These are phyloP conservation scores for Vollenhovia emeryi DNA, from an alignment of 1,140 invertebrate species.

Conservation along the genomic window DNA sequence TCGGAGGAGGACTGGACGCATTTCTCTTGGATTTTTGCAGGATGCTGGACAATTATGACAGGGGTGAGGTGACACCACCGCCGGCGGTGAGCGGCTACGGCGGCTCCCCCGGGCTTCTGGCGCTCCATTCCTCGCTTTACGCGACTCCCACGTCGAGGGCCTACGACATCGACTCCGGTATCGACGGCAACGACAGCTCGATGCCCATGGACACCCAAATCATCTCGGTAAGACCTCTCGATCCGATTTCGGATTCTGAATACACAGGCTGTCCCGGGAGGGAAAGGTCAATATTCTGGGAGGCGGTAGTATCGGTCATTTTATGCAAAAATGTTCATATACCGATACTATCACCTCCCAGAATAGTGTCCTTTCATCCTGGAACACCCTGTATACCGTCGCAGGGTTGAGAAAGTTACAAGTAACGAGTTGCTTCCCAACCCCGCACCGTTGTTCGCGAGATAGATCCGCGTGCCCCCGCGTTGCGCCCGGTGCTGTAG, in stretches of 20 bases:
- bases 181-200: constrained; percentile 82
- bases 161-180: constrained; percentile 83
- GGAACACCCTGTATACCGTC: too few relatives aligned
- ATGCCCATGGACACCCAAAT: constrained; percentile 84
- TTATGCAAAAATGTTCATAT: too few relatives aligned
- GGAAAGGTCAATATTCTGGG: too few relatives aligned
- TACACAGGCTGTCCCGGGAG: too few relatives aligned
- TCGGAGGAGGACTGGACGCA: too few relatives aligned
- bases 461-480: neutral
- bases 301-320: too few relatives aligned
- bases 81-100: constrained; percentile 82
- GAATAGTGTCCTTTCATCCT: too few relatives aligned
- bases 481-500: neutral
- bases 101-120: constrained; percentile 81
- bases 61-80: constrained; percentile 84
- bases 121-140: constrained; percentile 83
- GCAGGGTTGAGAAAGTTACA: too few relatives aligned
- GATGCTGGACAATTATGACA: constrained; percentile 85
- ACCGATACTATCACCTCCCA: too few relatives aligned
- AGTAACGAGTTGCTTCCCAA: too few relatives aligned
- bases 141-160: constrained; percentile 80
- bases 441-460: neutral
- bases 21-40: constrained; percentile 69
- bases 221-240: constrained; percentile 79
- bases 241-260: neutral